Conservation (phyloP, 1,140 invertebrate genomes). For the Temnothorax nylanderi region DNA sequence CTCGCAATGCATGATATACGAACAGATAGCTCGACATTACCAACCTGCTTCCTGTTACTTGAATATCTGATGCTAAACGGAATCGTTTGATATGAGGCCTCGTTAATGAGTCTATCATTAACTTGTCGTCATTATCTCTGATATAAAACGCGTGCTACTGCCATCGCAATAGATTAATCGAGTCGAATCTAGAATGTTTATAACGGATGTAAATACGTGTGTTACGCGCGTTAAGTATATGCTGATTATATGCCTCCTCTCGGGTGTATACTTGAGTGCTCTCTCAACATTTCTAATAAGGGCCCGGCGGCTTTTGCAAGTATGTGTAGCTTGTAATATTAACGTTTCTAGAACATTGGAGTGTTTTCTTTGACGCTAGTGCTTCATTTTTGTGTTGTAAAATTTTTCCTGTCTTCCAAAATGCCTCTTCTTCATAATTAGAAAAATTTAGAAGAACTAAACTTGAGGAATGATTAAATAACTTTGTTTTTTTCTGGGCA, state of each 20-base stretch:
- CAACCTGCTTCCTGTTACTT: conserved; percentile 67
- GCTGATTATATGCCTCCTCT: conserved; percentile 66
- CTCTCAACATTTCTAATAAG: conserved; percentile 45
- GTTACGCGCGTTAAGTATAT: conserved; percentile 53
- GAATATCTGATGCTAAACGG: conserved; percentile 71
- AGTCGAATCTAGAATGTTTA: conserved; percentile 70
- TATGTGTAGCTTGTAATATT: background rate
- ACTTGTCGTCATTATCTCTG: conserved; percentile 70
- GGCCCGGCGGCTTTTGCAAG: conserved; percentile 11
- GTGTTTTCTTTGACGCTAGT: background rate
- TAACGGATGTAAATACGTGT: conserved; percentile 67
- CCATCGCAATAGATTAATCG: conserved; percentile 72
- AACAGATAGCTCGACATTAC: conserved; percentile 64
- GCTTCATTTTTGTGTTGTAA: background rate
- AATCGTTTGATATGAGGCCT: conserved; percentile 67
- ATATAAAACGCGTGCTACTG: conserved; percentile 67
- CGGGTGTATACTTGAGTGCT: conserved; percentile 10
- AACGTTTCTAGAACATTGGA: background rate
- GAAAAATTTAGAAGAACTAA: background rate
- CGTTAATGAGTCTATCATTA: conserved; percentile 76
- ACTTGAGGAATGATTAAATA: background rate
- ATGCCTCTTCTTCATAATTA: background rate
- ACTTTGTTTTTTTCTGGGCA: background rate
- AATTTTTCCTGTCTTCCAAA: background rate
- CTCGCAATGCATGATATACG: conserved; percentile 48